Base-by-base conservation (phyloP, 2,888 invertebrate genomes). In the Mellilla xanthometata region DNA sequence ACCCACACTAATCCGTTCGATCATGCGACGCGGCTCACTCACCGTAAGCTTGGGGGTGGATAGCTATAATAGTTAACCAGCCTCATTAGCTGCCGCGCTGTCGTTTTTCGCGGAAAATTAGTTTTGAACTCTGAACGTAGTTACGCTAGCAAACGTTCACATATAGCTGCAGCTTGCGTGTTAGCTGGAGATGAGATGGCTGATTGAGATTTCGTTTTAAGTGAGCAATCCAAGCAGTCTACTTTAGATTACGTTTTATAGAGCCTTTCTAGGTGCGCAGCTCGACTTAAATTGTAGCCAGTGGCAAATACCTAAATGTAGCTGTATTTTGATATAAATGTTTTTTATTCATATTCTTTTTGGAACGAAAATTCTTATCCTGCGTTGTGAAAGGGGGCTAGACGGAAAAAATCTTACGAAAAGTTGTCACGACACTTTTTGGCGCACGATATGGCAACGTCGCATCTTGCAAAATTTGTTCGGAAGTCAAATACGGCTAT, bases 1-100 rank as follows among this genome's bases (percentile, higher is more conserved):
- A 4, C 28, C 28, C 28, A 27, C n/a, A 12, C 40, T 40, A 40
- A 40, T 40, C 27, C 32, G 26, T 33, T 10, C 31, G 34, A 46
- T 52, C 75, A 68, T 71, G 71, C 78, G 75, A 76, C 70, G 78
- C 65, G 72, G 68, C 67, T 73, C 74, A 71, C 76, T 77, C 76
- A 76, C 61, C 68, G 68, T 73, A 72, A 79, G 74, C 76, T 75
- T 72, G 72, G 62, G 66, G 58, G 58, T 33, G 33, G 40, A 35
- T 53, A 11, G 74, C 75, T 73, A 77, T 85, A 81, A 81, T 74
- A 78, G 78, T 83, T 85, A 80, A 71, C 73, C 72, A 66, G 54
- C 56, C 49, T 55, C 73, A 73, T 74, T 77, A 74, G 72, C 70
- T 69, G 58, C 57, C 66, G 50, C 54, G 59, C 60, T 62, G 55